phyloP scores from a whole-genome alignment of 1,140 invertebrate species.

The Caenorhabditis remanei region DNA sequence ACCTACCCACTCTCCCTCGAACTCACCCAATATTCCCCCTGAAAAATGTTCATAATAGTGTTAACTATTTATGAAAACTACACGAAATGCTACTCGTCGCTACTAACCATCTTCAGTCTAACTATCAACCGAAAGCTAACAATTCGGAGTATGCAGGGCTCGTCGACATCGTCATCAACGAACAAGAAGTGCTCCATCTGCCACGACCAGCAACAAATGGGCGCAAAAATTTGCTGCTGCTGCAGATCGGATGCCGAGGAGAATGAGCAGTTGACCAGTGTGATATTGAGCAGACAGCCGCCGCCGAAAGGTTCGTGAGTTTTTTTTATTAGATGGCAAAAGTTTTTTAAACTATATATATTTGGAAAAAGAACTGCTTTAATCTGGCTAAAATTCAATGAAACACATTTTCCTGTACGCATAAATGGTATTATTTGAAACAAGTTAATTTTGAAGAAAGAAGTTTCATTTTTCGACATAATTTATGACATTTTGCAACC shows the following conservation, averaged over 20 bases:
- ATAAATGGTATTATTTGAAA: too few species aligned
- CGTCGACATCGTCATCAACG: neutral
- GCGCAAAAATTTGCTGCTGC: constrained; percentile 29
- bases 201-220: neutral
- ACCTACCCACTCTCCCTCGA: neutral
- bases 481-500: too few species aligned
- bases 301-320: constrained; percentile 8
- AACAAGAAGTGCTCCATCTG: constrained; percentile 17
- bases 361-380: too few species aligned
- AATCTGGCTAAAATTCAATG: too few species aligned
- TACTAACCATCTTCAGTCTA: constrained; percentile 34
- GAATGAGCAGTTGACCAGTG: constrained; percentile 1
- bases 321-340: neutral
- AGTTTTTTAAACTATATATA: too few species aligned
- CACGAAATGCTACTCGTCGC: neutral
- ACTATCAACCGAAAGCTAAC: constrained; percentile 35
- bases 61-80: constrained; percentile 41
- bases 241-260: constrained; percentile 10
- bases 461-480: too few species aligned
- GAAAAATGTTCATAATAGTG: constrained; percentile 25
- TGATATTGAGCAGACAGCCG: constrained; percentile 30
- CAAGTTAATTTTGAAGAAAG: too few species aligned
- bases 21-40: too few species aligned
- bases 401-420: too few species aligned
- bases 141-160: constrained; percentile 40